Evolutionary conservation across 2,888 invertebrate species (phyloP).

Genomic region (Eupithecia vulgata): DNA sequence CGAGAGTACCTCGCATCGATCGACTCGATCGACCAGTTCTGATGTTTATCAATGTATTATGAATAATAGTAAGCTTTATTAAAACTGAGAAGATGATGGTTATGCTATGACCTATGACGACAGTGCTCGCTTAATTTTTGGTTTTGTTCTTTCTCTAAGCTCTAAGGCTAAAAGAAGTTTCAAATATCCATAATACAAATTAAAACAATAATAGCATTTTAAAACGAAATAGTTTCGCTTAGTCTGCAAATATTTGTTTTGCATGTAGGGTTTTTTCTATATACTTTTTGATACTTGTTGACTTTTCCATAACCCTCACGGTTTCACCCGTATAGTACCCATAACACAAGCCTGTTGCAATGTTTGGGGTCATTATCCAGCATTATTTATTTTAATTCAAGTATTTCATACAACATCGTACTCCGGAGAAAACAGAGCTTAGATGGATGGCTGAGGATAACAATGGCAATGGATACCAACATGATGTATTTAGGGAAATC

Average conservation of each 20-base stretch:
- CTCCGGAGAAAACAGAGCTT: not conserved
- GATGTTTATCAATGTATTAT: not conserved
- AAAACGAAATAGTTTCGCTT: no score
- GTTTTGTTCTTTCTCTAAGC: not conserved
- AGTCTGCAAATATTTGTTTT: no score
- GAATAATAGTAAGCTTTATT: no score
- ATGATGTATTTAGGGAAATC: conserved; percentile 45
- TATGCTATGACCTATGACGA: no score
- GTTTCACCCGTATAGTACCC: no score
- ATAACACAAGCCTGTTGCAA: no score
- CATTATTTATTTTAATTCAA: not conserved
- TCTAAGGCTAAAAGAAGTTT: not conserved
- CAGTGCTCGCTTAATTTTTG: not conserved
- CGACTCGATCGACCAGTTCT: not conserved
- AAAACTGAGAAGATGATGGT: no score
- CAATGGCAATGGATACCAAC: conserved; percentile 25
- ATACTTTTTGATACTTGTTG: no score
- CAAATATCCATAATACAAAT: not conserved
- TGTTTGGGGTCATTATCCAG: no score
- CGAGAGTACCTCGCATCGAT: no score
- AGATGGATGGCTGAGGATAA: not conserved
- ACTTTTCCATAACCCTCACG: no score
- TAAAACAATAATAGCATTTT: not conserved
- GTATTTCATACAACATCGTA: not conserved
- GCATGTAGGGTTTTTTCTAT: no score